These are phyloP conservation scores for Pteria penguin DNA, from an alignment of 2,888 invertebrate genomes.

Conservation along the genomic window DNA sequence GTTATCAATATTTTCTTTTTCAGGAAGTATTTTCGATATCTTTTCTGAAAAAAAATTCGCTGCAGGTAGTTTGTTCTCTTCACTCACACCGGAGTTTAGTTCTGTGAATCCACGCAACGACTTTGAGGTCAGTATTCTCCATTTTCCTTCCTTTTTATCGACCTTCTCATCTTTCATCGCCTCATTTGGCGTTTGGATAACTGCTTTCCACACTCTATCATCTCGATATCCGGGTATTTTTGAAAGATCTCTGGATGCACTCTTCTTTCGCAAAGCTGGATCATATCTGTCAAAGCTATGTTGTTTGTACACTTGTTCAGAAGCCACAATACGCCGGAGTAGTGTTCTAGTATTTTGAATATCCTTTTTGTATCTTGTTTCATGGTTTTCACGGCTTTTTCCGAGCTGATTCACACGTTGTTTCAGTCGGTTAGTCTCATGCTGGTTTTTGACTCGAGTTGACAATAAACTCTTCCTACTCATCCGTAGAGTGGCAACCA, in stretches of 20 bases:
- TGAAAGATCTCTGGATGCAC: slow-evolving; percentile 12
- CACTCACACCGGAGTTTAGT: not conserved
- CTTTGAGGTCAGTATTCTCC: not conserved
- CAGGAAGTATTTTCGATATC: not conserved
- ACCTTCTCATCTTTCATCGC: not conserved
- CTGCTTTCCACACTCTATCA: slow-evolving; percentile 12
- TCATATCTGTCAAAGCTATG: slow-evolving; percentile 43
- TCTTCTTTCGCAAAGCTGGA: slow-evolving; percentile 27
- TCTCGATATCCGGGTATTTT: slow-evolving; percentile 17
- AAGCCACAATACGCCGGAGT: slow-evolving; percentile 24
- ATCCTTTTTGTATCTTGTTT: slow-evolving; percentile 12
- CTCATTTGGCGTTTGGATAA: not conserved
- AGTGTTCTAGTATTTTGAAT: slow-evolving; percentile 20
- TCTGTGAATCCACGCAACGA: not conserved
- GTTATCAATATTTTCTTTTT: not conserved
- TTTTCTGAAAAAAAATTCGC: too few species aligned
- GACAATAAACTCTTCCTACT: slow-evolving; percentile 26
- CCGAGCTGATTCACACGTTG: slow-evolving; percentile 24
- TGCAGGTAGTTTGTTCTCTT: not conserved
- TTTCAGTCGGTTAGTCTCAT: slow-evolving; percentile 28
- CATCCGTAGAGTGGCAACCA: slow-evolving; percentile 25
- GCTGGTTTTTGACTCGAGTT: slow-evolving; percentile 37
- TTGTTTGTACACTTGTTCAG: slow-evolving; percentile 25
- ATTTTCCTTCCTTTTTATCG: not conserved
- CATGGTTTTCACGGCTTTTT: slow-evolving; percentile 16